Conservation (phyloP, 2,888 invertebrate genomes). For the Agonopterix alstromeriana region DNA sequence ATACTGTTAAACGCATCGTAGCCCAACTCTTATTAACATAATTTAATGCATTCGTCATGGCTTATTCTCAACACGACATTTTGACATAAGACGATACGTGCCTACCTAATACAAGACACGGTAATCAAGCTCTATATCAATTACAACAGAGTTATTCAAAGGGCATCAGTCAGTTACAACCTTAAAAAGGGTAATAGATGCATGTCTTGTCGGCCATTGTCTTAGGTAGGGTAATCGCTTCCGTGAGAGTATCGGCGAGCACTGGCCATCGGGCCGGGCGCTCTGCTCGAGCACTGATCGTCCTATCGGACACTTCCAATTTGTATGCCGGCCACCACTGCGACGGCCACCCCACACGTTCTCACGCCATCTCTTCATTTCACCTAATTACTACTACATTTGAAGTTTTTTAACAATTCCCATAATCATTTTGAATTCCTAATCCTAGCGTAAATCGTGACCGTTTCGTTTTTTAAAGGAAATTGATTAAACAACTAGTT, state of each 20-base stretch:
- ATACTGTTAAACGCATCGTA: too few species aligned
- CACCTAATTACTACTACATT: slow-evolving; percentile 59
- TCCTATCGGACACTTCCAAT: slow-evolving; percentile 52
- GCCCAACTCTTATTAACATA: too few species aligned
- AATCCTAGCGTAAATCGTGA: too few species aligned
- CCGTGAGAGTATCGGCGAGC: slow-evolving; percentile 58
- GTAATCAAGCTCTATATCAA: slow-evolving; percentile 11
- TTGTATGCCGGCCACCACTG: slow-evolving; percentile 52
- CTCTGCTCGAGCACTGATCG: slow-evolving; percentile 31
- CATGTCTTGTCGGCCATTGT: slow-evolving; percentile 70
- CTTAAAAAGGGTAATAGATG: slow-evolving; percentile 70
- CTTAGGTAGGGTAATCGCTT: slow-evolving; percentile 67
- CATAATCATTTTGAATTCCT: background rate
- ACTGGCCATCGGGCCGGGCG: slow-evolving; percentile 21
- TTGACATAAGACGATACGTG: background rate
- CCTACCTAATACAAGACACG: slow-evolving; percentile 3
- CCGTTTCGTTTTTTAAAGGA: too few species aligned
- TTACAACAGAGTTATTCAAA: slow-evolving; percentile 28
- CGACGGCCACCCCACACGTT: slow-evolving; percentile 57
- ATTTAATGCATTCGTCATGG: background rate
- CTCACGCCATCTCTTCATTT: slow-evolving; percentile 62
- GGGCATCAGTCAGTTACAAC: slow-evolving; percentile 45
- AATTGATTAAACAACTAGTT: too few species aligned
- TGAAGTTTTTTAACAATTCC: slow-evolving; percentile 32
- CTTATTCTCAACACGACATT: too few species aligned